These are phyloP conservation scores for Oxyscelio sp. DNA, from an alignment of 2,888 invertebrate genomes.

Conservation along the genomic window DNA sequence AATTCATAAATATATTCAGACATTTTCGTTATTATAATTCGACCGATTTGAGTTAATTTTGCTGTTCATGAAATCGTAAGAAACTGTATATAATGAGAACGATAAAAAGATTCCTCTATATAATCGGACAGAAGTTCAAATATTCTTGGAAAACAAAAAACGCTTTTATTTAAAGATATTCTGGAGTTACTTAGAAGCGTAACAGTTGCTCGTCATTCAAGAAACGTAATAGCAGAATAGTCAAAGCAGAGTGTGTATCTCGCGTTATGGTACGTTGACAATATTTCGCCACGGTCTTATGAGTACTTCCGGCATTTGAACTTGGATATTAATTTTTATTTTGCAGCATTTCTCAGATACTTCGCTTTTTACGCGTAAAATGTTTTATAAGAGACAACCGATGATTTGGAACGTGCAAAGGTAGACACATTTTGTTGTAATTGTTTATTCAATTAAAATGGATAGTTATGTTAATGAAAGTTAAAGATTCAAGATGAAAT, in stretches of 20 bases:
- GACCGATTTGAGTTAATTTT: neutral
- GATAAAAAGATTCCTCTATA: neutral
- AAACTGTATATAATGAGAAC: no score
- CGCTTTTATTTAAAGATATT: conserved; percentile 20
- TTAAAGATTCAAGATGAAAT: no score
- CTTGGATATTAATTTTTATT: conserved; percentile 37
- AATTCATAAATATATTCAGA: no score
- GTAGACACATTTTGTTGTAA: no score
- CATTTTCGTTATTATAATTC: no score
- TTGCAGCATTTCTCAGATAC: neutral
- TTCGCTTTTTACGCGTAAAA: neutral
- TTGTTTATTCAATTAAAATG: no score
- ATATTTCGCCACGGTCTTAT: conserved; percentile 58
- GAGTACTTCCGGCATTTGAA: conserved; percentile 51
- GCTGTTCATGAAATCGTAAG: no score
- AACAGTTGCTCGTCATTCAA: conserved; percentile 44
- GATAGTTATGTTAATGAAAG: no score
- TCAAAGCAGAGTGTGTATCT: conserved; percentile 31
- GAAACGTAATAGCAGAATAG: conserved; percentile 32
- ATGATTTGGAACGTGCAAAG: no score
- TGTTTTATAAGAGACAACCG: no score
- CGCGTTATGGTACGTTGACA: conserved; percentile 59
- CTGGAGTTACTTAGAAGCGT: conserved; percentile 32
- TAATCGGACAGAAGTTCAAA: neutral
- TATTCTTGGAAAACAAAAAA: conserved; percentile 14